Evolutionary conservation across 2,797 vertebrate genomes (phyloP), one percentile per base, ranked within the genome.

Genomic region (Brachymystax lenok): DNA sequence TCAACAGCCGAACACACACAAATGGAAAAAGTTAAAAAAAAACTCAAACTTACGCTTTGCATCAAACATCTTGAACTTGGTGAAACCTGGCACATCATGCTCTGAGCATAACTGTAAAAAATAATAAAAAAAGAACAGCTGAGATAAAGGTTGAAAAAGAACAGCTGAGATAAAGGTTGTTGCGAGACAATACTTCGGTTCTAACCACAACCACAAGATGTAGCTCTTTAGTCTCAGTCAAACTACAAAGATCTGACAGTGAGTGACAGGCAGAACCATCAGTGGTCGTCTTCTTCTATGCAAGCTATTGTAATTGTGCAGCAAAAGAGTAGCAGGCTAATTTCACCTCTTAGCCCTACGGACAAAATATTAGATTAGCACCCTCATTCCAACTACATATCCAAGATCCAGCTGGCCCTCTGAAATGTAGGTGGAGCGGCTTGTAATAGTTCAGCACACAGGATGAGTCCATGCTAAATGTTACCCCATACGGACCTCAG

Each of bases 11-110:
- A 63, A 27, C 59, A 24, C 7, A 63, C 59, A 63, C 59, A 73
- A n/a, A 68, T 27, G 12, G 40, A 46, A 46, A 46, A 17, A 35
- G 46, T 27, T 27, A 3, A 16, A 0, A 19, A 61, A 28, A 83
- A 8, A 71, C 4, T 10, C 1, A 64, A 46, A 97, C 97, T 98
- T 91, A 99, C 98, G 97, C 95, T 98, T 99, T 84, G 96, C 96
- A 89, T 98, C 97, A 90, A 99, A 99, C 87, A 97, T 96, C 94
- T 99, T 99, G 90, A 96, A 98, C 90, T 98, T 99, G 91, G 96
- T 95, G 87, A 99, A 98, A 74, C 94, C 94, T 28, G 97, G 96
- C 81, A 98, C 96, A 71, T 97, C 95, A 63, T 98, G 96, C 89
- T 98, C 97, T 35, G 94, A 94, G 87, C 98, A 99, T 83, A 99